These are phyloP conservation scores for Neopelma chrysocephalum DNA, from an alignment of 2,797 vertebrate genomes.

Conservation along the genomic window DNA sequence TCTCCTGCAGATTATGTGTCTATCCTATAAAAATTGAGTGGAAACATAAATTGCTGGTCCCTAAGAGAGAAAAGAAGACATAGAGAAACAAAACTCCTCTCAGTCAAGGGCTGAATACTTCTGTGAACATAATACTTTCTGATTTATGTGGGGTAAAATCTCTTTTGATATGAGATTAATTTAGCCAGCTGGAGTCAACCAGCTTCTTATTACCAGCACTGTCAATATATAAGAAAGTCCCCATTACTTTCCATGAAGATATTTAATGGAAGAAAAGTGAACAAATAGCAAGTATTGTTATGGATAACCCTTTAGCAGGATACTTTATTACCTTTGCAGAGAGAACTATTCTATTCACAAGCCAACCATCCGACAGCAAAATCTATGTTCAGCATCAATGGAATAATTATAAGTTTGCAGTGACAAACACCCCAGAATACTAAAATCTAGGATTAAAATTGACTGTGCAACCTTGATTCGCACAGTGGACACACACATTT, in stretches of 20 bases:
- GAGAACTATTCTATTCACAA: not conserved
- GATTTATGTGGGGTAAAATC: not conserved
- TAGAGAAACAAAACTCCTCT: not conserved
- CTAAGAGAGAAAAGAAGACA: not conserved
- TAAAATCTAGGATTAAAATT: not conserved
- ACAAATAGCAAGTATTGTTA: not conserved
- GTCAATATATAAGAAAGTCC: not conserved
- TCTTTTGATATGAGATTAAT: not conserved
- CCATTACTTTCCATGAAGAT: not conserved
- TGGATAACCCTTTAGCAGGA: not conserved
- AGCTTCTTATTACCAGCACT: not conserved
- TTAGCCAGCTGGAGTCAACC: not conserved
- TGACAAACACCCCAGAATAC: not conserved
- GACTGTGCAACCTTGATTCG: not conserved
- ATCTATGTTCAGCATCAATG: not conserved
- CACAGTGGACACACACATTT: not conserved
- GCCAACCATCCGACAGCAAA: not conserved
- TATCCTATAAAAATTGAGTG: not conserved
- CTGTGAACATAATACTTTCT: not conserved
- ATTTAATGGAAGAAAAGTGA: not conserved
- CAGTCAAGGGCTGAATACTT: not conserved
- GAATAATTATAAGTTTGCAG: not conserved
- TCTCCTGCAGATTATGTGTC: not conserved
- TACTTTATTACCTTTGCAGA: not conserved
- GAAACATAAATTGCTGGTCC: not conserved